These are phyloP conservation scores for Xenopus tropicalis DNA, from an alignment of 2,113 vertebrate species.

Conservation along the genomic window DNA sequence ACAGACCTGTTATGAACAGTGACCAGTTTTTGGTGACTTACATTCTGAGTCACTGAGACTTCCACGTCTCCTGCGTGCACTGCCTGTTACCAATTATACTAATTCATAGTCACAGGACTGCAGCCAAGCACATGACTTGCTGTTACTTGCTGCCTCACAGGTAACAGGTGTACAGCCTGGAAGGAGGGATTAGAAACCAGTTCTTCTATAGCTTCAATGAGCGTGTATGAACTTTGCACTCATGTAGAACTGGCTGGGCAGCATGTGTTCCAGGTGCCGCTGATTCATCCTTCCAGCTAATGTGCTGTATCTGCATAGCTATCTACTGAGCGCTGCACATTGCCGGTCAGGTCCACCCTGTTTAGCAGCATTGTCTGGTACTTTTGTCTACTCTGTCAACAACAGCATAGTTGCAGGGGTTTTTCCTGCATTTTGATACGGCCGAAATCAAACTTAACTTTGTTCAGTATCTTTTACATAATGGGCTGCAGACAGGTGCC, in stretches of 20 bases:
- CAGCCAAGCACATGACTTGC: neutral
- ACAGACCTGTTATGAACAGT: too few species aligned
- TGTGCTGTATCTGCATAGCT: neutral
- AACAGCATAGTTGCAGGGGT: neutral
- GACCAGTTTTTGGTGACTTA: too few species aligned
- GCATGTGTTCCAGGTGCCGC: neutral
- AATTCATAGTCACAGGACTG: neutral
- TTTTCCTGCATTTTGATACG: neutral
- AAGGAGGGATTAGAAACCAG: too few species aligned
- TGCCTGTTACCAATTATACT: too few species aligned
- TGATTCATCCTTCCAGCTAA: neutral
- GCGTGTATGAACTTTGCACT: neutral
- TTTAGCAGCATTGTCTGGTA: constrained; percentile 1
- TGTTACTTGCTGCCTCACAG: constrained; percentile 3
- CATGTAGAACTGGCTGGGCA: neutral
- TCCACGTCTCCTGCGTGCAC: too few species aligned
- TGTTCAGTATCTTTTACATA: too few species aligned
- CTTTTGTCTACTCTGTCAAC: too few species aligned
- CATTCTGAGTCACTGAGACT: too few species aligned
- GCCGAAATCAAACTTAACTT: too few species aligned
- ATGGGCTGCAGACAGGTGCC: too few species aligned
- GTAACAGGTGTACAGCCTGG: neutral
- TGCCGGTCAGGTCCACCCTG: constrained; percentile 6
- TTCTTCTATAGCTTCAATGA: too few species aligned
- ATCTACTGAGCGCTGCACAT: neutral